These are phyloP conservation scores for Amblyornis subalaris DNA, from an alignment of 2,113 vertebrate species.

Conservation along the genomic window DNA sequence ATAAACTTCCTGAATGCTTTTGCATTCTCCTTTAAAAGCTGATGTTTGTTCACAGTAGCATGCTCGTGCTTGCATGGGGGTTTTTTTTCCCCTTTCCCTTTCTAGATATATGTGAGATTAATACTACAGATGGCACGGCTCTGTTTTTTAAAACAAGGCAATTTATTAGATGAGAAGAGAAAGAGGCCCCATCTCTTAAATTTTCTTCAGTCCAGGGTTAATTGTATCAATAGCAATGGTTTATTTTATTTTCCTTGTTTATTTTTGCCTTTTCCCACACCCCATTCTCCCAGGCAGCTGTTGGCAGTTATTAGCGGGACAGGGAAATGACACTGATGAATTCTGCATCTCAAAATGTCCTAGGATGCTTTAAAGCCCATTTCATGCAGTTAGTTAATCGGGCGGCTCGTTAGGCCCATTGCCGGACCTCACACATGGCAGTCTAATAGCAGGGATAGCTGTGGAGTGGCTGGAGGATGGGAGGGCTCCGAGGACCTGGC, in stretches of 20 bases:
- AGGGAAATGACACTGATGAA: constrained; percentile 31
- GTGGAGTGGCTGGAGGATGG: neutral
- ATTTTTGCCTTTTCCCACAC: neutral
- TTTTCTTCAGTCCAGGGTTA: constrained; percentile 50
- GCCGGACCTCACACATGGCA: neutral
- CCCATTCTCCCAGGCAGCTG: constrained; percentile 9
- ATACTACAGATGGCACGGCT: neutral
- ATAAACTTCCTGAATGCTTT: constrained; percentile 67
- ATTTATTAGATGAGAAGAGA: constrained; percentile 57
- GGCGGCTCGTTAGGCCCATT: neutral
- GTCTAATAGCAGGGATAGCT: neutral
- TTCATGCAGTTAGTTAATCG: neutral
- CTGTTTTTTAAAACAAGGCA: constrained; percentile 45
- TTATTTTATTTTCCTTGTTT: neutral
- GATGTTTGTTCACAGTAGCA: constrained; percentile 32
- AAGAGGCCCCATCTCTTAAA: constrained; percentile 28
- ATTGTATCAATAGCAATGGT: constrained; percentile 24
- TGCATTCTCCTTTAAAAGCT: constrained; percentile 53
- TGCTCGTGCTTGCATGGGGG: neutral
- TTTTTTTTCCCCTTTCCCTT: neutral
- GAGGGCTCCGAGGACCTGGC: accelerated
- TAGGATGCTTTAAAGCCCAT: constrained; percentile 29
- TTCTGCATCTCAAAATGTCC: constrained; percentile 16
- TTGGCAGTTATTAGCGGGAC: constrained; percentile 3
- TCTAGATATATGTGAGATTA: neutral